Evolutionary conservation across 2,113 vertebrate genomes (phyloP).

Genomic region (Ammodytes dubius): DNA sequence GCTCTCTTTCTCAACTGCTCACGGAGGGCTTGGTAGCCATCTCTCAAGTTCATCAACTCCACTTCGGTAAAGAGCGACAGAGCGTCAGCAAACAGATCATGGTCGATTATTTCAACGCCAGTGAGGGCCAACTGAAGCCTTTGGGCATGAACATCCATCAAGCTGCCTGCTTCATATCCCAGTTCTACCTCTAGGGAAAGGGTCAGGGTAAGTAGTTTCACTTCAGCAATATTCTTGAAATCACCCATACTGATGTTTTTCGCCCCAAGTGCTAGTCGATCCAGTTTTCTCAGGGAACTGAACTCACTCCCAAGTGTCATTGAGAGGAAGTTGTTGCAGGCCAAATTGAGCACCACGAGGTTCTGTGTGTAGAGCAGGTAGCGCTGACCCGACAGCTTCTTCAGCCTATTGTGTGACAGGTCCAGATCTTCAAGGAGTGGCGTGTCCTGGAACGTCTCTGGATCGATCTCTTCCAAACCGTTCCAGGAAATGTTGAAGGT

Average conservation of each 20-base stretch:
- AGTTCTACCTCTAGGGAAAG: constrained; percentile 80
- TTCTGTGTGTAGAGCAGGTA: constrained; percentile 75
- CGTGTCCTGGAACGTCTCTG: constrained; percentile 84
- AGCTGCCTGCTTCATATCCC: constrained; percentile 81
- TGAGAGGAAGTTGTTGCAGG: constrained; percentile 84
- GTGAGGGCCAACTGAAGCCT: constrained; percentile 80
- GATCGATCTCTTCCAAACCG: constrained; percentile 77
- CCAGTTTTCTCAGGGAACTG: constrained; percentile 77
- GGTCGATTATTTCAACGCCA: constrained; percentile 41
- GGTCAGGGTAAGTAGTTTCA: constrained; percentile 80
- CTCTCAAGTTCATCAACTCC: constrained; percentile 71
- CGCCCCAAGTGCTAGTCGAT: constrained; percentile 86
- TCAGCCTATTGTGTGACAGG: constrained; percentile 89
- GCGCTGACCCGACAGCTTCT: constrained; percentile 68
- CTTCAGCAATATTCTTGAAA: constrained; percentile 75
- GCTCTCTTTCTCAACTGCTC: constrained; percentile 23
- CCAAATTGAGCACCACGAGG: constrained; percentile 87
- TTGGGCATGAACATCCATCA: constrained; percentile 76
- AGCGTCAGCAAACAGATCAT: constrained; percentile 74
- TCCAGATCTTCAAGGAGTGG: constrained; percentile 86
- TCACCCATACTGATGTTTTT: constrained; percentile 76
- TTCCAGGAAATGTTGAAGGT: constrained; percentile 90
- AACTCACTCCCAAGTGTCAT: constrained; percentile 87
- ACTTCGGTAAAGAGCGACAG: constrained; percentile 75
- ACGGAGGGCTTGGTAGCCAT: constrained; percentile 45